Evolutionary conservation across 2,113 vertebrate species (phyloP).

Genomic region (Trachemys scripta): DNA sequence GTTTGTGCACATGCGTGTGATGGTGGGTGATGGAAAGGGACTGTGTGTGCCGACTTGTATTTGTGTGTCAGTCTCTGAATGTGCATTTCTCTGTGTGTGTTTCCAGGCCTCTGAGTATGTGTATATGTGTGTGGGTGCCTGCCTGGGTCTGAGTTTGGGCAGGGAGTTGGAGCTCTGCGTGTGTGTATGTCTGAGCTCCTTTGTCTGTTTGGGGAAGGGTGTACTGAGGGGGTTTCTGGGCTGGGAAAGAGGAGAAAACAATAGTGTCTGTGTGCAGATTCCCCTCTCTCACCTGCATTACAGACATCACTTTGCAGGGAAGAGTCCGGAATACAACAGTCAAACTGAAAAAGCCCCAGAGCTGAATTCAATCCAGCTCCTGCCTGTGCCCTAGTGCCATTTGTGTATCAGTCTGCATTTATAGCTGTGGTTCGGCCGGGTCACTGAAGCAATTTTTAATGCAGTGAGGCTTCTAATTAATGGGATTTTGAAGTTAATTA

Average conservation of each 20-base stretch:
- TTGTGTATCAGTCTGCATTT: background rate
- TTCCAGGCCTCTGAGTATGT: background rate
- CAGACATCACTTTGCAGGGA: background rate
- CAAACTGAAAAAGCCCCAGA: background rate
- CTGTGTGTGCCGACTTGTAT: background rate
- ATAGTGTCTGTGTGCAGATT: background rate
- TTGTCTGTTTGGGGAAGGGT: background rate
- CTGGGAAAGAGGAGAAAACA: background rate
- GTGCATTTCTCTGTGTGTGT: background rate
- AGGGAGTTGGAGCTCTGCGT: background rate
- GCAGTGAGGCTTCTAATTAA: constrained; percentile 67
- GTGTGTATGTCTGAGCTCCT: background rate
- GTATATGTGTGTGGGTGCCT: background rate
- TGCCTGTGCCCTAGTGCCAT: background rate
- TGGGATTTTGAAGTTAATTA: constrained; percentile 73
- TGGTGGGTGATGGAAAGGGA: background rate
- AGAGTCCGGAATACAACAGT: background rate
- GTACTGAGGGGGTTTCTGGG: background rate
- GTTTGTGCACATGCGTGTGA: background rate
- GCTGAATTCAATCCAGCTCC: background rate
- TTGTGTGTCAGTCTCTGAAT: background rate
- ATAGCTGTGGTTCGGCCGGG: background rate
- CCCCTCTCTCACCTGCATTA: background rate
- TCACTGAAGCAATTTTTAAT: constrained; percentile 57
- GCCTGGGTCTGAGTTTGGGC: background rate